These are phyloP conservation scores for Creontiades dilutus DNA, from an alignment of 2,888 invertebrate genomes.

Conservation along the genomic window DNA sequence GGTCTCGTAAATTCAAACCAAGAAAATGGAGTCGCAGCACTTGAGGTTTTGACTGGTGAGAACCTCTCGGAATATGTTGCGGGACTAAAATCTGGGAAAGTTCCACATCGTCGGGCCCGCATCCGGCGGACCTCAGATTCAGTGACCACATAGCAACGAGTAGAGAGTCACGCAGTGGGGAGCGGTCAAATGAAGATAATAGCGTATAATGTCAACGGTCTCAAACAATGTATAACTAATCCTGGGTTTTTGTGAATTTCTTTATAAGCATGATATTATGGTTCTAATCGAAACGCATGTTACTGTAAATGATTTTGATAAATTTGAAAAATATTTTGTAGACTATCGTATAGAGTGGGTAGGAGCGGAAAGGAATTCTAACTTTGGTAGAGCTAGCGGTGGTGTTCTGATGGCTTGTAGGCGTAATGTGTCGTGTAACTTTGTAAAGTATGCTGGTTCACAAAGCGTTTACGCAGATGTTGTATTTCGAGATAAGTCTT, in stretches of 20 bases:
- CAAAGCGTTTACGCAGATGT: not conserved
- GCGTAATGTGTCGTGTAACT: not conserved
- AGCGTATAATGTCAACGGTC: slow-evolving; percentile 15
- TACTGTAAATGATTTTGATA: no score
- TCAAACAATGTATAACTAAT: no score
- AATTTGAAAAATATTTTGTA: no score
- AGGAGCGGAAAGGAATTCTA: not conserved
- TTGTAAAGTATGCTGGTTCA: not conserved
- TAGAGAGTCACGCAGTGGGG: not conserved
- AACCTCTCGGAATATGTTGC: not conserved
- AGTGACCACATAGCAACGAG: not conserved
- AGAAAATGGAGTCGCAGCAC: no score
- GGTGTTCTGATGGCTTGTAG: slow-evolving; percentile 1
- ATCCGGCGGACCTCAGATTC: not conserved
- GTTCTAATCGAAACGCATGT: no score
- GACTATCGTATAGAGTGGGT: not conserved
- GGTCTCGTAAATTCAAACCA: no score
- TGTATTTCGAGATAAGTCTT: not conserved
- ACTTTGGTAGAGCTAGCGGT: slow-evolving; percentile 29
- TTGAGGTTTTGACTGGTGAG: not conserved
- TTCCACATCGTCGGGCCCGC: not conserved
- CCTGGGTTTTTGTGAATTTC: no score
- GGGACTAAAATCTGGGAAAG: not conserved
- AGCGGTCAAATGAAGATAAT: not conserved
- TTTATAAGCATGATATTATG: no score